Evolutionary conservation across 1,140 invertebrate genomes (phyloP).

Genomic region (Aphaenogaster ashmeadi): DNA sequence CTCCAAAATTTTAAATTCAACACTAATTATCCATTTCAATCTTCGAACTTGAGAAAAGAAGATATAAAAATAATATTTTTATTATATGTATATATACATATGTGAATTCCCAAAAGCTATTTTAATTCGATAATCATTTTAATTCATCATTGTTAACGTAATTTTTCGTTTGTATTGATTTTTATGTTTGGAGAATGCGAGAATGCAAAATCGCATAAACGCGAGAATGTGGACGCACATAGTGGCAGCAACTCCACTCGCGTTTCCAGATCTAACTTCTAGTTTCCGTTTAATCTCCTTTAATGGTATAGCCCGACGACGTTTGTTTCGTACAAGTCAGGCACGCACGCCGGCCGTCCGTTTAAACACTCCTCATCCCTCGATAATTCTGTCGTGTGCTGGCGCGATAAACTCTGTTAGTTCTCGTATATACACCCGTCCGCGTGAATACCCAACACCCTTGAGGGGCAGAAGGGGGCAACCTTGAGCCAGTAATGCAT

Average conservation of each 20-base stretch:
- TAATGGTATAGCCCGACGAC: not conserved
- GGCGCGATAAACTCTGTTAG: slow-evolving; percentile 30
- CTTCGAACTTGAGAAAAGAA: not conserved
- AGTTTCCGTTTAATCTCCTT: slow-evolving; percentile 27
- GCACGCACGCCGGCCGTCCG: not conserved
- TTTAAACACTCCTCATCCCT: slow-evolving; percentile 17
- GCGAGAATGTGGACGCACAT: not conserved
- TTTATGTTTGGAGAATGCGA: not conserved
- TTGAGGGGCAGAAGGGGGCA: slow-evolving; percentile 15
- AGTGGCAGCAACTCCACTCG: not conserved
- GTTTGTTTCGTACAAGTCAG: not conserved
- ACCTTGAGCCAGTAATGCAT: slow-evolving; percentile 70
- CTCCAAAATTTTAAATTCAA: not conserved
- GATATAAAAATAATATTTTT: not conserved
- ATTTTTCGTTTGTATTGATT: not conserved
- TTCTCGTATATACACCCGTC: not conserved
- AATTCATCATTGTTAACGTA: not conserved
- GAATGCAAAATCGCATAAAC: not conserved
- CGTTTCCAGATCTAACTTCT: slow-evolving; percentile 35
- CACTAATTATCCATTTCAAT: not conserved
- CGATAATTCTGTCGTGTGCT: slow-evolving; percentile 40
- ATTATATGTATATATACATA: not conserved
- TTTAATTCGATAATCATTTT: too few relatives aligned
- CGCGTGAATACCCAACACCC: slow-evolving; percentile 16
- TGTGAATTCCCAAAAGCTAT: not conserved